Evolutionary conservation across 2,888 invertebrate species (phyloP).

Genomic region (Tolmerus cingulatus): DNA sequence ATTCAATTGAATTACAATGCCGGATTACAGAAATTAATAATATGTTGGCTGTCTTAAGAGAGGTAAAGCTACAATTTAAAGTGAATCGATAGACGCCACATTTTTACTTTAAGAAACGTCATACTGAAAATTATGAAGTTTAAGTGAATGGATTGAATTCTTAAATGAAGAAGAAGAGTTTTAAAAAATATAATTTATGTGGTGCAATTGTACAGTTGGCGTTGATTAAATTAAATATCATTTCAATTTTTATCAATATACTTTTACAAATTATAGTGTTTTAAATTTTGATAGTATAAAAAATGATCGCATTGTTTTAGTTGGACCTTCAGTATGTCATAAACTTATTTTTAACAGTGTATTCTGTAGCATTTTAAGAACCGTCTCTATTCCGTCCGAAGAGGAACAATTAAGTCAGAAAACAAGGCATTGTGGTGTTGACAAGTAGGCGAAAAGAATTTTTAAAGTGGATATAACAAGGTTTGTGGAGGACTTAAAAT

Average conservation of each 20-base stretch:
- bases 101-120: background rate
- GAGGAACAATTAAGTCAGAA: background rate
- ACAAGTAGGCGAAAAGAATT: background rate
- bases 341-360: background rate
- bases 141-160: background rate
- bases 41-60: too few species aligned
- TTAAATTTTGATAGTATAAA: too few species aligned
- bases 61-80: too few species aligned
- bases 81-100: background rate
- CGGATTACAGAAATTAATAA: too few species aligned
- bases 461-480: background rate
- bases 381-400: background rate
- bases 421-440: background rate
- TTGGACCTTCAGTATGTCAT: background rate
- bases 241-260: too few species aligned
- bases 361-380: background rate
- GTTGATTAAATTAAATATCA: too few species aligned
- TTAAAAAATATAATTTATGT: too few species aligned
- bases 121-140: background rate
- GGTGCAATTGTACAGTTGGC: too few species aligned
- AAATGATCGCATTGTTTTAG: too few species aligned
- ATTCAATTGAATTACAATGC: too few species aligned
- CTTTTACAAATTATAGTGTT: too few species aligned
- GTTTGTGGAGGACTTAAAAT: constrained; percentile 49
- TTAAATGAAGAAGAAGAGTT: background rate